Evolutionary conservation across 2,888 invertebrate species (phyloP), one percentile per base, ranked within the genome.

Genomic region (Cheilosia variabilis): DNA sequence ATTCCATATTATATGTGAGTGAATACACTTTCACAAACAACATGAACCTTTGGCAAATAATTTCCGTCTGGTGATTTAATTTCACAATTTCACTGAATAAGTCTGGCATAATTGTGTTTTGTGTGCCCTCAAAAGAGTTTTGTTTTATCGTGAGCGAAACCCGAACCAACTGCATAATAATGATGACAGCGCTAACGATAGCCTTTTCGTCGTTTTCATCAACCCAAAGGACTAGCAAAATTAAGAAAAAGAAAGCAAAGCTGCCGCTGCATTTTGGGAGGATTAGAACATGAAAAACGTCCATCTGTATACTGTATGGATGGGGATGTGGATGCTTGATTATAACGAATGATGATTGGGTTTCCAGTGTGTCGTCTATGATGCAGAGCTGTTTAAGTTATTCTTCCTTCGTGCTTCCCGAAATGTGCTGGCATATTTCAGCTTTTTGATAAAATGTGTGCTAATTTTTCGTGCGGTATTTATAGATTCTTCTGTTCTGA

Each of bases 311-410:
- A 9, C 31, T 45, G 5, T 45, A 15, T 7, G 15, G 27, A 19
- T 50, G 50, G 31, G 27, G 5, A 37, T 37, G 13, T 13, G 13
- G 45, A 45, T 45, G 6, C 45, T 52, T 77, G 77, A 77, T 77
- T 77, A 69, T 68, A 77, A 77, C 62, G 69, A 69, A 77, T 77
- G 69, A 77, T 69, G 77, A 77, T 77, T 69, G 68, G 47, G 62
- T 68, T 77, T 77, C 53, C 60, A 53, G 45, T 45, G 53, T 62
- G 37, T 69, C 62, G 45, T 77, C 53, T 62, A 47, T 34, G 77
- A 53, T 69, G 68, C 53, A 62, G 13, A 34, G 69, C 62, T 43
- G 58, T 41, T 76, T 17, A 53, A 60, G 52, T 77, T 45, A 17
- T 68, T 53, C 41, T 13, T n/a, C 43, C 41, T 68, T 43, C 22